phyloP scores from a whole-genome alignment of 2,797 vertebrate species.

The Argentina silus region DNA sequence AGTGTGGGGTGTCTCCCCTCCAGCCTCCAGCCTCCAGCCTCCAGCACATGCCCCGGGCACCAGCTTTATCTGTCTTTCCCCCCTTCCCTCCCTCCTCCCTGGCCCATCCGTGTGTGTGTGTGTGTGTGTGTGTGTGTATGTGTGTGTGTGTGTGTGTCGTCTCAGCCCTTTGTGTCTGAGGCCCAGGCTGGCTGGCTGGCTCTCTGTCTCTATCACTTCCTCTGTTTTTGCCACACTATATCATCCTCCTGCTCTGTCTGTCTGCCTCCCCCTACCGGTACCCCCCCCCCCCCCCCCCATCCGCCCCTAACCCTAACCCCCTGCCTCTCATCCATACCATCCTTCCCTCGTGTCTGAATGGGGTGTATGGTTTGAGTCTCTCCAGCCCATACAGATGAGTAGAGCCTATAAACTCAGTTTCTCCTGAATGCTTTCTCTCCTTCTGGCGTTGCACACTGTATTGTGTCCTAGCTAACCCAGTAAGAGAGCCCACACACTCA shows the following conservation, averaged over 20 bases:
- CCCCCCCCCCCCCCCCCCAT: not conserved
- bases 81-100: constrained; percentile 24
- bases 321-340: constrained; percentile 22
- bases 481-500: constrained; percentile 30
- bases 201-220: constrained; percentile 81
- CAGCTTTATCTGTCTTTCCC: constrained; percentile 59
- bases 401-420: constrained; percentile 39
- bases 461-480: constrained; percentile 53
- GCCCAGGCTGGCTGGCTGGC: constrained; percentile 65
- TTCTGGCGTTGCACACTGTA: constrained; percentile 38
- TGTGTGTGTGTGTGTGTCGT: constrained; percentile 35
- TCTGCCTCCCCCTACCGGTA: constrained; percentile 32
- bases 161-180: constrained; percentile 72
- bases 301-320: constrained; percentile 8
- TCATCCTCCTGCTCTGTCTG: constrained; percentile 60
- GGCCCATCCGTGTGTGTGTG: constrained; percentile 33
- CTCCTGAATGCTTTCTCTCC: constrained; percentile 33
- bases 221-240: constrained; percentile 75
- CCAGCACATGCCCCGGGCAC: constrained; percentile 52
- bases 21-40: constrained; percentile 15
- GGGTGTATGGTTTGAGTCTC: constrained; percentile 59
- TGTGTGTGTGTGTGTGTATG: constrained; percentile 15
- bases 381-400: constrained; percentile 64
- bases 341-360: constrained; percentile 62
- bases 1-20: constrained; percentile 58